A percentile compares a stretch with the other conserved stretches of the same genome.
phyloP scores from a whole-genome alignment of 2,888 invertebrate genomes.

The Tethea ocularis region DNA sequence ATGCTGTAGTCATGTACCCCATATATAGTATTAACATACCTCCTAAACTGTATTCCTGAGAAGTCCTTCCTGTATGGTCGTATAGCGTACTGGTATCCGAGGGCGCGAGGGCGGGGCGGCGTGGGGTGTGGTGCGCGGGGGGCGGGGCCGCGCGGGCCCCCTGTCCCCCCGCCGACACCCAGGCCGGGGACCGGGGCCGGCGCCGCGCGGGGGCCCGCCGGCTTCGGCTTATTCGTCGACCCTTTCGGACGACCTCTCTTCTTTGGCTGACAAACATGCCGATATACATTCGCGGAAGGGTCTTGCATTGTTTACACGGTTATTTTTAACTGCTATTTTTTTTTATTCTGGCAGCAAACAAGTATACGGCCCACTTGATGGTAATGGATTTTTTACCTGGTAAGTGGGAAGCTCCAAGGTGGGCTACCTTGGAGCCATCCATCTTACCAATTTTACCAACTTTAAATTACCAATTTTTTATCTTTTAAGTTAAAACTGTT shows the following conservation, averaged over 20 bases:
- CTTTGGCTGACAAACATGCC: slow-evolving; percentile 58
- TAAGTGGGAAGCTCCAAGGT: too few relatives aligned
- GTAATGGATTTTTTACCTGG: too few relatives aligned
- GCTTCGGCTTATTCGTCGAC: slow-evolving; percentile 79
- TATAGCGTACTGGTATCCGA: slow-evolving; percentile 75
- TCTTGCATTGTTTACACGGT: neutral
- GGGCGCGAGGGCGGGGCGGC: slow-evolving; percentile 57
- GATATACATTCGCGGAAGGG: slow-evolving; percentile 21
- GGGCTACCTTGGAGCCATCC: too few relatives aligned
- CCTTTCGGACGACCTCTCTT: slow-evolving; percentile 80
- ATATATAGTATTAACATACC: slow-evolving; percentile 50
- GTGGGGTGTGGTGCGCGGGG: slow-evolving; percentile 25
- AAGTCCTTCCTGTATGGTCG: slow-evolving; percentile 79
- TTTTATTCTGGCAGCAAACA: too few relatives aligned
- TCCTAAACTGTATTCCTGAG: slow-evolving; percentile 79
- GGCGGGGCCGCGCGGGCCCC: slow-evolving; percentile 35
- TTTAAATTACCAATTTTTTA: too few relatives aligned
- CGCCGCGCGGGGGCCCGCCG: slow-evolving; percentile 34
- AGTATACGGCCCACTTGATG: too few relatives aligned
- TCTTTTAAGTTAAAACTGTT: too few relatives aligned
- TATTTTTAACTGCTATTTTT: too few relatives aligned
- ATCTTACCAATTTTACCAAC: too few relatives aligned
- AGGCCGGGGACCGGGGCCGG: slow-evolving; percentile 20
- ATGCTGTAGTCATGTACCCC: too few relatives aligned
- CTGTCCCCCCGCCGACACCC: slow-evolving; percentile 30